Evolutionary conservation across 2,797 vertebrate genomes (phyloP).

Genomic region (Clangula hyemalis): DNA sequence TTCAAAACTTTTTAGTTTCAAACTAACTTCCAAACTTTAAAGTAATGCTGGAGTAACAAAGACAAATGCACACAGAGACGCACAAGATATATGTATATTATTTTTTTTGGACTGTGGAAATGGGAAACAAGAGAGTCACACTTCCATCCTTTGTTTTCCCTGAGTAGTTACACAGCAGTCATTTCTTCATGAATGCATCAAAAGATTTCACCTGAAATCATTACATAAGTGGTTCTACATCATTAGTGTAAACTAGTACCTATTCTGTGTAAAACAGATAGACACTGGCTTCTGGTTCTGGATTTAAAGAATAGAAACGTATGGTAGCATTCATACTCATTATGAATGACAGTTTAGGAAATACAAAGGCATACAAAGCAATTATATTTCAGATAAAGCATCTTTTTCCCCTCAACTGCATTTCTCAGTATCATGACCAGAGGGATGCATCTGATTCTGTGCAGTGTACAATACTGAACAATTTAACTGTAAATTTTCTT

Average conservation of each 20-base stretch:
- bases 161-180: neutral
- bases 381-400: neutral
- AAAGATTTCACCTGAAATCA: neutral
- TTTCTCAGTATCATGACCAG: neutral
- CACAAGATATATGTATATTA: neutral
- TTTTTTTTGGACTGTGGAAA: neutral
- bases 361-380: neutral
- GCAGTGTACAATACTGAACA: neutral
- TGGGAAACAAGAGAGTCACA: neutral
- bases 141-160: neutral
- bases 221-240: neutral
- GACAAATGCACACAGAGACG: neutral
- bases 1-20: neutral
- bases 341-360: neutral
- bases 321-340: neutral
- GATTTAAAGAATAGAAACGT: neutral
- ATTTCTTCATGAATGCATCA: neutral
- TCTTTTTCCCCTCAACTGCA: neutral
- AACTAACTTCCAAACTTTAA: neutral
- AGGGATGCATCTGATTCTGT: neutral
- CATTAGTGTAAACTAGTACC: neutral
- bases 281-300: neutral
- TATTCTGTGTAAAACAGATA: neutral
- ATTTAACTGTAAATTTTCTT: neutral
- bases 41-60: neutral